Percentiles rank a stretch among this genome's conserved stretches.
phyloP scores from a whole-genome alignment of 2,113 vertebrate species.

The Dasyornis broadbenti region DNA sequence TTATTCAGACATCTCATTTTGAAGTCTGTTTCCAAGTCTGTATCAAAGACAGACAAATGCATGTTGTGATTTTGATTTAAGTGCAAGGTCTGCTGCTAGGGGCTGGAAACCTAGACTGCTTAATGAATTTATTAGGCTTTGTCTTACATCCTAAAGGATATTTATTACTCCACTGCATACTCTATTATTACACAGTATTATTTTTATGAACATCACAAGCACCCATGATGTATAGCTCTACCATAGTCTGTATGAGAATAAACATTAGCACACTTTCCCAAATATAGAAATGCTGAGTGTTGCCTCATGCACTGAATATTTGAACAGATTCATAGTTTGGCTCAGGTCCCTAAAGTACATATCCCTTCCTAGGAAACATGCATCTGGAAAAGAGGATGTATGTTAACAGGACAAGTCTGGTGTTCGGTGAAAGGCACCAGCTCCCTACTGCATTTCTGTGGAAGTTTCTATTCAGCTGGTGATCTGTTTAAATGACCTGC shows the following conservation, averaged over 20 bases:
- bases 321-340: background rate
- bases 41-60: background rate
- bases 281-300: slow-evolving; percentile 17
- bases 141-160: background rate
- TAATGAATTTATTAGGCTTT: background rate
- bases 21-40: background rate
- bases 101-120: background rate
- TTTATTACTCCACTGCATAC: background rate
- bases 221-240: background rate
- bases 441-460: background rate
- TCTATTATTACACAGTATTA: background rate
- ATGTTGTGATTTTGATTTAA: background rate
- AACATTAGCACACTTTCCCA: background rate
- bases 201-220: background rate
- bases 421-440: background rate
- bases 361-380: background rate
- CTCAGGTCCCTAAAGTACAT: background rate
- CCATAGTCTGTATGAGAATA: background rate
- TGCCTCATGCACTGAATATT: background rate
- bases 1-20: background rate
- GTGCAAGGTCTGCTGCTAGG: background rate
- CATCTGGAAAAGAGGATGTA: background rate
- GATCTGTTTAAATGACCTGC: background rate
- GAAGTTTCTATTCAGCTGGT: background rate
- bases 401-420: background rate